phyloP scores from a whole-genome alignment of 2,113 vertebrate species.

The Coreoperca whiteheadi region DNA sequence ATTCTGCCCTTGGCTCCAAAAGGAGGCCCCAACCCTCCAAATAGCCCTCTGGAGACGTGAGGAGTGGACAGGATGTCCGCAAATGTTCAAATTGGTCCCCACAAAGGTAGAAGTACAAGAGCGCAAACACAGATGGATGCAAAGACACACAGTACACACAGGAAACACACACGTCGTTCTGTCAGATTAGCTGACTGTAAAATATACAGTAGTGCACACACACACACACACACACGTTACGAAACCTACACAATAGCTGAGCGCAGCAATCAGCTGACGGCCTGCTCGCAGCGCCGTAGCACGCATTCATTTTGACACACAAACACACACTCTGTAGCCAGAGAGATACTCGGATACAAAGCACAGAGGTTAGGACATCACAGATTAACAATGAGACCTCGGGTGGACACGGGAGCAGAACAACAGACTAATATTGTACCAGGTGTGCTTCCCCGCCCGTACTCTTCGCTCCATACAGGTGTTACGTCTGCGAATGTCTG shows the following conservation, averaged over 20 bases:
- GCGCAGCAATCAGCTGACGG: not conserved
- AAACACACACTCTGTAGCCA: not conserved
- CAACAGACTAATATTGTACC: too few relatives aligned
- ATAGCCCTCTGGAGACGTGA: not conserved
- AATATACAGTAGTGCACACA: not conserved
- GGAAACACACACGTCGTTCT: not conserved
- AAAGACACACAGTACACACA: not conserved
- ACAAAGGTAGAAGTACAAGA: not conserved
- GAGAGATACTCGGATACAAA: not conserved
- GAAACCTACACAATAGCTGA: conserved; percentile 12
- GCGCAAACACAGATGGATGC: not conserved
- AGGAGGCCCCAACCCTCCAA: not conserved
- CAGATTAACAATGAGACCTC: not conserved
- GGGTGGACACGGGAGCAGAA: not conserved
- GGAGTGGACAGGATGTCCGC: not conserved
- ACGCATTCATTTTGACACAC: not conserved
- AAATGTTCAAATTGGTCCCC: not conserved
- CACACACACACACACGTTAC: not conserved
- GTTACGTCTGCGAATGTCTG: too few relatives aligned
- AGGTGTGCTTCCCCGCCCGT: too few relatives aligned
- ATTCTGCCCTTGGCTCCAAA: not conserved
- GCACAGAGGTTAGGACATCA: not conserved
- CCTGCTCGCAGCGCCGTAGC: not conserved
- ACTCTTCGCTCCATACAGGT: too few relatives aligned
- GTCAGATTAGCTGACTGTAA: conserved; percentile 27